These are phyloP conservation scores for Rhynchonema sp. DNA, from an alignment of 2,888 invertebrate species.

Conservation along the genomic window DNA sequence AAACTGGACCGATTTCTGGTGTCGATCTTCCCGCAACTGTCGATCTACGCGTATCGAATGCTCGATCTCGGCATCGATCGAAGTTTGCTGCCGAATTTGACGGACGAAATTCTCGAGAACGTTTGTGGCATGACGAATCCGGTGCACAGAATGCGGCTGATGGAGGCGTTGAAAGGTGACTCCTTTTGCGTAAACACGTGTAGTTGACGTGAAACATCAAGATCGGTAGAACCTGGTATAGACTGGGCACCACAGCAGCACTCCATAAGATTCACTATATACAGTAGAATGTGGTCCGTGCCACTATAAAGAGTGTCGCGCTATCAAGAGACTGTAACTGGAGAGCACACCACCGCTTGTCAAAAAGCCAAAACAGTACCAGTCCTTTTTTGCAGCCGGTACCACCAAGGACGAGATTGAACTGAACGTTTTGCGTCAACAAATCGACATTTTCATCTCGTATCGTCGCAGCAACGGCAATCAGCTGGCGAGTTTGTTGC, in stretches of 20 bases:
- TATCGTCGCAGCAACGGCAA: conserved; percentile 81
- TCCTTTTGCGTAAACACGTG: too few relatives aligned
- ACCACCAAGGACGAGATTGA: neutral
- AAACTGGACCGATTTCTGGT: neutral
- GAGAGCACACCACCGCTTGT: too few relatives aligned
- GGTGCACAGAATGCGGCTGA: conserved; percentile 67
- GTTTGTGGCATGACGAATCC: conserved; percentile 79
- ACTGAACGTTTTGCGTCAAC: conserved; percentile 35
- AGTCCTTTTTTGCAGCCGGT: too few relatives aligned
- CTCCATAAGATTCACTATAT: too few relatives aligned
- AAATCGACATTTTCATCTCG: conserved; percentile 81
- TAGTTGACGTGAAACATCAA: too few relatives aligned
- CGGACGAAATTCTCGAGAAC: conserved; percentile 64
- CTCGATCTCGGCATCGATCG: conserved; percentile 82
- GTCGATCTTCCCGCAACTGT: conserved; percentile 36
- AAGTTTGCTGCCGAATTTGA: conserved; percentile 53
- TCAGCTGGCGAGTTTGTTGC: conserved; percentile 34
- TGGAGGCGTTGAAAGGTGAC: conserved; percentile 56
- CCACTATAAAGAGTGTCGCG: too few relatives aligned
- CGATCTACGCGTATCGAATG: conserved; percentile 84
- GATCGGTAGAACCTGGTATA: too few relatives aligned
- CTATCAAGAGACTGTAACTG: too few relatives aligned
- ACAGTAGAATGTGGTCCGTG: too few relatives aligned
- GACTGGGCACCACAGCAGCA: too few relatives aligned
- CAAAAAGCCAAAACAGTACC: too few relatives aligned